Percentiles rank a stretch among this genome's conserved stretches.
Evolutionary conservation across 1,140 invertebrate genomes (phyloP).

Genomic region (Caenorhabditis inopinata): DNA sequence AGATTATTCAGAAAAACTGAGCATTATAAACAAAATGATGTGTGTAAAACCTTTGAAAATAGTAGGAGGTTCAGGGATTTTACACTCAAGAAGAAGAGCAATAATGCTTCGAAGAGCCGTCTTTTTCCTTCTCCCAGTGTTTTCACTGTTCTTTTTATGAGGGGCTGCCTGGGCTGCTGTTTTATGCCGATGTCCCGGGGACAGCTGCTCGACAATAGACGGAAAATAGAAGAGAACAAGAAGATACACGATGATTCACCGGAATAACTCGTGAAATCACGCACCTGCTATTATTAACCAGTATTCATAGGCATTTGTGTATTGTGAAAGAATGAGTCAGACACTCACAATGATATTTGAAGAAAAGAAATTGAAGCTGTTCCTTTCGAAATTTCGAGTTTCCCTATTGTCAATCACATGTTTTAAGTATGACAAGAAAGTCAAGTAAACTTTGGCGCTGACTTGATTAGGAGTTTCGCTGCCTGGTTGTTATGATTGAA

Average conservation of each 20-base stretch:
- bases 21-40: no score
- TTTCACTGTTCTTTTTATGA: slow-evolving; percentile 32
- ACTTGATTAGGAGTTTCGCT: no score
- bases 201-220: slow-evolving; percentile 1
- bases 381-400: no score
- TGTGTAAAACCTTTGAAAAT: no score
- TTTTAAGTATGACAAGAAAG: no score
- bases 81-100: slow-evolving; percentile 6
- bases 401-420: no score
- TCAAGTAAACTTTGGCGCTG: no score
- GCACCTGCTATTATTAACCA: not conserved
- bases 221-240: not conserved
- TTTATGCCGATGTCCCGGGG: not conserved
- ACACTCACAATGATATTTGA: not conserved
- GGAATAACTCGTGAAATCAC: slow-evolving; percentile 9
- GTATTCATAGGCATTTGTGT: no score
- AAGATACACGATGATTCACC: not conserved
- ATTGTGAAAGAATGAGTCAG: not conserved
- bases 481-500: no score
- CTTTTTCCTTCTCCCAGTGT: not conserved
- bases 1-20: no score
- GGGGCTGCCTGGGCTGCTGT: slow-evolving; percentile 2
- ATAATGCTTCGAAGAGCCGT: not conserved
- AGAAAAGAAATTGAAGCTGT: not conserved
- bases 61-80: no score